Percentiles rank a stretch among this genome's conserved stretches.
Conservation (phyloP, 2,113 vertebrate species). For the Indicator maculatus region DNA sequence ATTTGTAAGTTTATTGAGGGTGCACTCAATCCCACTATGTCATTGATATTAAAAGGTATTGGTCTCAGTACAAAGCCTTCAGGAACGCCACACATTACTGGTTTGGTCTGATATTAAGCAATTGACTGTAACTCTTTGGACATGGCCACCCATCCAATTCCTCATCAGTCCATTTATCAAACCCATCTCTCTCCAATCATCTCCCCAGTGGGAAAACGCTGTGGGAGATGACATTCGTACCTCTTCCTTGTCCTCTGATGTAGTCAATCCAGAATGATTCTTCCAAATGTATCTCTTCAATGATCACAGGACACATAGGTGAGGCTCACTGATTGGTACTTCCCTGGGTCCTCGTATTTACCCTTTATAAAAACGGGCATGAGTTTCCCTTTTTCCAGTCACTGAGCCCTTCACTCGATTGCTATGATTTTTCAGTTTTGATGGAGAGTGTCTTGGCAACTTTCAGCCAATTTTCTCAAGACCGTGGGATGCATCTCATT, state of each 20-base stretch:
- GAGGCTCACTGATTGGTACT: background rate
- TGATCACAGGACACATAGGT: background rate
- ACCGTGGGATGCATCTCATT: background rate
- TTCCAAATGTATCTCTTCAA: background rate
- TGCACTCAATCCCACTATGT: background rate
- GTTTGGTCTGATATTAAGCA: background rate
- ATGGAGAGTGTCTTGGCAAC: background rate
- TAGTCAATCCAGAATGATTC: background rate
- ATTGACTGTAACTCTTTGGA: background rate
- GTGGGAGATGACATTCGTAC: background rate
- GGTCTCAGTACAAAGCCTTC: background rate
- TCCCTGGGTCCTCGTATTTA: background rate
- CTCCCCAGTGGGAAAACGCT: background rate
- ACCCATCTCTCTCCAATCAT: background rate
- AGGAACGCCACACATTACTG: rapidly evolving
- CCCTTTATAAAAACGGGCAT: background rate
- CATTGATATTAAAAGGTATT: background rate
- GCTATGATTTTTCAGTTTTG: background rate
- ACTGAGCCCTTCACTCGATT: background rate
- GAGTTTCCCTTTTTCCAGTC: background rate
- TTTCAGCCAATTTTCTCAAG: background rate
- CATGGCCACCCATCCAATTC: background rate
- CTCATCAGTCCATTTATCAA: background rate
- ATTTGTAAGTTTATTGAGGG: background rate
- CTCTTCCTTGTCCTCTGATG: background rate